A percentile compares a stretch with the other conserved stretches of the same genome.
Conservation (phyloP, 1,140 invertebrate genomes). For the Helicoverpa zea region DNA sequence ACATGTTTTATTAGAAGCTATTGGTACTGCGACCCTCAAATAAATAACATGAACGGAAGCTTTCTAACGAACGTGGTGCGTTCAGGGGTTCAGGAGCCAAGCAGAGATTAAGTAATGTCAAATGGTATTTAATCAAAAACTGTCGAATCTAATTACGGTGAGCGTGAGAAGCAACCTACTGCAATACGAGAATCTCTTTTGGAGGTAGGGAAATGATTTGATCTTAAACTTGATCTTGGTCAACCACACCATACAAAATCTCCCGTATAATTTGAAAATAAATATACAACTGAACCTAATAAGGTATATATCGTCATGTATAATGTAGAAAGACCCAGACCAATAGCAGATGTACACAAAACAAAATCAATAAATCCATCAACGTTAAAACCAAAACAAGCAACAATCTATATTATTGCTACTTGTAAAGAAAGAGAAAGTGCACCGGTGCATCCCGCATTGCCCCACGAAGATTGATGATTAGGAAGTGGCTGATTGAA, state of each 20-base stretch:
- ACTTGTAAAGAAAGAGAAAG: slow-evolving; percentile 37
- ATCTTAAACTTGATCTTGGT: too few species aligned
- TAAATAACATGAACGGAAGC: slow-evolving; percentile 10
- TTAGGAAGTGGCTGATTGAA: slow-evolving; percentile 41
- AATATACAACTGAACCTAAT: too few species aligned
- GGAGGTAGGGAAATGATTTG: too few species aligned
- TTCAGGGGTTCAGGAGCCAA: slow-evolving; percentile 14
- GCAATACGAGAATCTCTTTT: too few species aligned
- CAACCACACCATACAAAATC: too few species aligned
- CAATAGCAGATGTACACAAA: not conserved
- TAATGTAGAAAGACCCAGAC: not conserved
- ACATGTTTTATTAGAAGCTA: slow-evolving; percentile 13
- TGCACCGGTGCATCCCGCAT: slow-evolving; percentile 12
- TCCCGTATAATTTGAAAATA: too few species aligned
- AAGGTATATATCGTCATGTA: too few species aligned
- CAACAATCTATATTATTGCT: slow-evolving; percentile 24
- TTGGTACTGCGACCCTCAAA: slow-evolving; percentile 18
- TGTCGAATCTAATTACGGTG: slow-evolving; percentile 6
- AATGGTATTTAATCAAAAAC: slow-evolving; percentile 2
- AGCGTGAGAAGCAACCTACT: not conserved
- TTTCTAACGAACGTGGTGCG: slow-evolving; percentile 19
- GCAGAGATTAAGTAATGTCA: slow-evolving; percentile 23
- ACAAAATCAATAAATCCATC: slow-evolving; percentile 12
- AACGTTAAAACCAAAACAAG: slow-evolving; percentile 19
- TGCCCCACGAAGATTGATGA: slow-evolving; percentile 40